Base-by-base conservation (phyloP, 1,140 invertebrate species). In the Rhagoletis zephyria region DNA sequence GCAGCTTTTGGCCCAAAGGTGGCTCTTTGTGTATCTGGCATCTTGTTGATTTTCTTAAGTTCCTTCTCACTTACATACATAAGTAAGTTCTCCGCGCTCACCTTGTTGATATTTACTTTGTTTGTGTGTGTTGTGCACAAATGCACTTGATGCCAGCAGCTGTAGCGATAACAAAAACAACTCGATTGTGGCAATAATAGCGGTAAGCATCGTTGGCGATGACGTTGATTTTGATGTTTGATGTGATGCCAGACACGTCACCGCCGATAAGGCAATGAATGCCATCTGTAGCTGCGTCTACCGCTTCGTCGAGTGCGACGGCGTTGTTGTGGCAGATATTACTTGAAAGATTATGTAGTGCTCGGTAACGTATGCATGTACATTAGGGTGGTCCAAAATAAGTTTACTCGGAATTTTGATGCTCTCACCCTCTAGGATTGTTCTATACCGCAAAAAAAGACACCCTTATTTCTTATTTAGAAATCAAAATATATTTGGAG, bases 161-260 rank as follows among this genome's bases (percentile, higher is more conserved):
- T 30, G 30, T 30, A 67, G 30, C 30, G 64, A 67, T 67, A 40
- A 67, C 42, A 67, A 67, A 48, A 59, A 81, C 14, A 81, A 81
- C 74, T 30, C 48, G 74, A 59, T 81, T 81, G 48, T 81, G 16
- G n/a, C 48, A 51, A 56, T 81, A 59, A 74, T 81, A 81, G 48
- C 74, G 74, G 74, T 81, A 30, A 56, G 48, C n/a, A 56, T n/a
- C 42, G 74, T 81, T 81, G 16, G 7, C 19, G 51, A 7, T 56
- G 48, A n/a, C 14, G 70, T 74, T 74, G 42, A 48, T 59, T 16
- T 56, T 81, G 16, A 19, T 19, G n/a, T 81, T 51, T 59, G 48
- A 19, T 81, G 74, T 56, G 5, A 56, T 7, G 16, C 48, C 48
- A 81, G 67, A 74, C 42, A 74, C 42, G 67, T 10, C 16, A 81